A percentile compares a stretch with the other conserved stretches of the same genome.
Evolutionary conservation across 2,113 vertebrate species (phyloP).

Genomic region (Cnemophilus loriae): DNA sequence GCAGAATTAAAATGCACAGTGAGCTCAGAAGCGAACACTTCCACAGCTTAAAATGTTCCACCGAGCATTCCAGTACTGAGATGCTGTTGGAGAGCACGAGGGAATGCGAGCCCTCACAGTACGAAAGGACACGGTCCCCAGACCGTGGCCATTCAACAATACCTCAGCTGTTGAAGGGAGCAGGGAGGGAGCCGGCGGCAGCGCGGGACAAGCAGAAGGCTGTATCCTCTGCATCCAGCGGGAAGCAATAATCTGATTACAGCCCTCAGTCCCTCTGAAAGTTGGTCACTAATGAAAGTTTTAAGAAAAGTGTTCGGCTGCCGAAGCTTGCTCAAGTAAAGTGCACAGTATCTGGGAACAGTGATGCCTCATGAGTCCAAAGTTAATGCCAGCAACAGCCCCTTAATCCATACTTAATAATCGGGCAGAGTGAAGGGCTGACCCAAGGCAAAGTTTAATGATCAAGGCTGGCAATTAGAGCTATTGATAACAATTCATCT

Average conservation of each 20-base stretch:
- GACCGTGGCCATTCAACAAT: neutral
- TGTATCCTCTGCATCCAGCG: neutral
- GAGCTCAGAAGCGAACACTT: neutral
- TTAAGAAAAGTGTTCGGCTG: neutral
- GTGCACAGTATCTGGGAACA: neutral
- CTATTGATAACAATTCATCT: neutral
- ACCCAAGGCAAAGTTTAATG: conserved; percentile 29
- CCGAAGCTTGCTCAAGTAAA: neutral
- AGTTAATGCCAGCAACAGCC: neutral
- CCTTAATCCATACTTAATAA: conserved; percentile 15
- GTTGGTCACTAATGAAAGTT: neutral
- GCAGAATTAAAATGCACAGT: neutral
- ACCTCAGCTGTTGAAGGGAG: neutral
- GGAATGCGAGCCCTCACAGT: neutral
- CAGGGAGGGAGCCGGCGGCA: neutral
- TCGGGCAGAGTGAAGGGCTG: neutral
- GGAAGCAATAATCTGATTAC: neutral
- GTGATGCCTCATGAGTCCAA: neutral
- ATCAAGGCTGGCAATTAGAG: neutral
- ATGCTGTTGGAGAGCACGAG: accelerated
- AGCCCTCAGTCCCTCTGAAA: neutral
- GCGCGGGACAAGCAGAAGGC: neutral
- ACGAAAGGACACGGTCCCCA: neutral
- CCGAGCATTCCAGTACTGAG: neutral
- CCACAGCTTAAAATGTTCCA: neutral